These are phyloP conservation scores for Agonopterix arenella DNA, from an alignment of 2,888 invertebrate species.

Conservation along the genomic window DNA sequence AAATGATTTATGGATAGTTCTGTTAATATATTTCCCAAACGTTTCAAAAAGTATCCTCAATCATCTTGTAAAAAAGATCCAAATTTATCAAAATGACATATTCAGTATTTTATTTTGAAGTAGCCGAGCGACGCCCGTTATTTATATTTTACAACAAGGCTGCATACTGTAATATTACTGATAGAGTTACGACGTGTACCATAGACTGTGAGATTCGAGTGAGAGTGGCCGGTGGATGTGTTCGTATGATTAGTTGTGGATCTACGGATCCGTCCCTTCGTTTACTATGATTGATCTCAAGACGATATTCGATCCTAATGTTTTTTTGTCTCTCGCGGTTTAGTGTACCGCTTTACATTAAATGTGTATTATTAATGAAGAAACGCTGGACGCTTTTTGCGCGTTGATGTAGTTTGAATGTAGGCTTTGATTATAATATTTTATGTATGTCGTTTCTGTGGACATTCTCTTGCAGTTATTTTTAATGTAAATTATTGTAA, in stretches of 20 bases:
- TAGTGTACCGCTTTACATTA: conserved; percentile 56
- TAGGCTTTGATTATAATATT: conserved; percentile 59
- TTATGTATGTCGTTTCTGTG: conserved; percentile 61
- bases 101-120: too few relatives aligned
- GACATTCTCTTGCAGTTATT: conserved; percentile 56
- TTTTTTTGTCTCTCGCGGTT: conserved; percentile 56
- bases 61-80: too few relatives aligned
- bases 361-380: conserved; percentile 48
- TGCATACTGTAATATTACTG: conserved; percentile 25
- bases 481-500: conserved; percentile 66
- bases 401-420: conserved; percentile 59
- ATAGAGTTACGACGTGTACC: conserved; percentile 22
- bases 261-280: conserved; percentile 43
- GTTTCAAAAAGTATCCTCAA: too few relatives aligned
- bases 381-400: conserved; percentile 65
- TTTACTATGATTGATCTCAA: conserved; percentile 72
- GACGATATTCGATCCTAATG: conserved; percentile 71
- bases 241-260: conserved; percentile 46
- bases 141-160: conserved; percentile 21
- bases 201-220: conserved; percentile 21
- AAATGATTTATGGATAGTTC: too few relatives aligned
- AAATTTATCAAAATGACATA: too few relatives aligned
- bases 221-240: conserved; percentile 35
- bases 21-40: too few relatives aligned
- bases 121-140: too few relatives aligned